Evolutionary conservation across 2,113 vertebrate species (phyloP).

Genomic region (Misgurnus mizolepis): DNA sequence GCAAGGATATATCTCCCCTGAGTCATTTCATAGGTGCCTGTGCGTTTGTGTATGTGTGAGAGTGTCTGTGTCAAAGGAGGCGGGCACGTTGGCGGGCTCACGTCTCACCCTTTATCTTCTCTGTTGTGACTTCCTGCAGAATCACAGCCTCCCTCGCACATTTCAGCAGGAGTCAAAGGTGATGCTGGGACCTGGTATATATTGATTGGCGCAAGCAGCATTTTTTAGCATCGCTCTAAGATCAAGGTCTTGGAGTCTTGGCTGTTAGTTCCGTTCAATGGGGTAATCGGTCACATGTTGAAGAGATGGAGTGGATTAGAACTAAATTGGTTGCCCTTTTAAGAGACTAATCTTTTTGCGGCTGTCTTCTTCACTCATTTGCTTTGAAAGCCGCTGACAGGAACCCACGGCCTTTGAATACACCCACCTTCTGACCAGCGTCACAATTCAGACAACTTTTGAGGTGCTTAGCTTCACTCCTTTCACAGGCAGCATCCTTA

Average conservation of each 20-base stretch:
- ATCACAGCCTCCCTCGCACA: slow-evolving; percentile 56
- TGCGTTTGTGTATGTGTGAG: not conserved
- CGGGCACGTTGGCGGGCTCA: not conserved
- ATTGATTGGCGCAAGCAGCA: slow-evolving; percentile 64
- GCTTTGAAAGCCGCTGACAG: not conserved
- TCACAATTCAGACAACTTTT: not conserved
- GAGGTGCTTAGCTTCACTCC: not conserved
- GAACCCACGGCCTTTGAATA: not conserved
- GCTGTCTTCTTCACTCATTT: not conserved
- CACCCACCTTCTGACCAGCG: not conserved
- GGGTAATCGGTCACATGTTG: slow-evolving; percentile 58
- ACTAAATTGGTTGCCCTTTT: slow-evolving; percentile 17
- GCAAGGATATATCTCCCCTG: slow-evolving; percentile 44
- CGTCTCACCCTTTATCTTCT: slow-evolving; percentile 47
- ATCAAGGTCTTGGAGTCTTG: slow-evolving; percentile 58
- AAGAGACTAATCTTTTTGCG: not conserved
- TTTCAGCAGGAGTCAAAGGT: slow-evolving; percentile 62
- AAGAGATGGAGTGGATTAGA: slow-evolving; percentile 32
- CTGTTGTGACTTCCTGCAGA: slow-evolving; percentile 51
- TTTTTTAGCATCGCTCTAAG: slow-evolving; percentile 56
- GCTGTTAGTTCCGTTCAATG: slow-evolving; percentile 55
- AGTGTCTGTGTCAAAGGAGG: not conserved
- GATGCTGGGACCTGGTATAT: slow-evolving; percentile 64
- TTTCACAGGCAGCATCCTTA: slow-evolving; percentile 61
- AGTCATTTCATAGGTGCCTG: slow-evolving; percentile 24